Evolutionary conservation across 2,113 vertebrate genomes (phyloP), one percentile per base, ranked within the genome.

Genomic region (Alethe castanea): DNA sequence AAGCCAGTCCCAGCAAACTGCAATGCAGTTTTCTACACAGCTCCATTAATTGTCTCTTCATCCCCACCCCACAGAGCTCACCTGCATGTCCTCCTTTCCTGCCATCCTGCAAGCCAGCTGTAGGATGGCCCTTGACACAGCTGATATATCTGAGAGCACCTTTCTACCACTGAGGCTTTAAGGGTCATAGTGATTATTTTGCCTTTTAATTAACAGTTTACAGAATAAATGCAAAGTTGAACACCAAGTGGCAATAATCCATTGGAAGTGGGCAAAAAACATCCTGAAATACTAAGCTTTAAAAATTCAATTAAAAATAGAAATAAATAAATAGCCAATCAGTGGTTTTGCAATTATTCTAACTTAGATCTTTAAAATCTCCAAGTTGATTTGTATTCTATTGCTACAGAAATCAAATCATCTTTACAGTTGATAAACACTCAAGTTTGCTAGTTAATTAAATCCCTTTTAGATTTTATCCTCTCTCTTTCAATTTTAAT

Each of bases 281-380:
- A 64, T n/a, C 25, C 19, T 64, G 69, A 95, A 96, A 91, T 50
- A n/a, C 3, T 29, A 40, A 67, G 64, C 48, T 92, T 95, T 91
- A 93, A 91, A 78, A 62, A 54, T n/a, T 45, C 80, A 84, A 78
- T 78, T 85, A 69, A 93, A 90, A 88, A 88, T 72, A 95, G 59
- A 94, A 93, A 92, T 86, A 96, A 92, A 90, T 94, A 96, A 95
- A 81, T 76, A 96, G 36, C 12, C 73, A 72, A 53, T 88, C 60
- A 64, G 28, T 62, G 13, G 3, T 92, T 92, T 67, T 81, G 53
- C 36, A 91, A 81, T 91, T 94, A 87, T 90, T 89, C 77, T 86
- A 86, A 72, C 94, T 96, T 95, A 95, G 84, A 94, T 86, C 86
- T 92, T 89, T 85, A 93, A 92, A 90, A 94, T 81, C 78, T 91